These are phyloP conservation scores for Aix galericulata DNA, from an alignment of 2,113 vertebrate species.

Conservation along the genomic window DNA sequence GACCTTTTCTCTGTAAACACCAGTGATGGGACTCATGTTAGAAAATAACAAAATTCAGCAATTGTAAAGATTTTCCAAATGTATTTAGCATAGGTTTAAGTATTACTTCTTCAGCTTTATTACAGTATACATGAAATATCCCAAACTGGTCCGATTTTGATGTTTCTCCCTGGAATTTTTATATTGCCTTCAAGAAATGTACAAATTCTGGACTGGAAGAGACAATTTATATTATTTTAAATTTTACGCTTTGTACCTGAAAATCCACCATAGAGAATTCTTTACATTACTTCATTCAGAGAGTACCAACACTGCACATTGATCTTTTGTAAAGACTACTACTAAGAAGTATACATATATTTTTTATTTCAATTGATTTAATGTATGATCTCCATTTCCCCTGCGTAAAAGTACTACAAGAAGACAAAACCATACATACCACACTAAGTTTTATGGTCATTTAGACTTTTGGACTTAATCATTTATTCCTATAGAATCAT, in stretches of 20 bases:
- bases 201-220: background rate
- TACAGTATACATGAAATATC: background rate
- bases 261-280: background rate
- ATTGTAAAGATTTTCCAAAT: background rate
- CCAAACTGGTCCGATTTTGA: fast-evolving
- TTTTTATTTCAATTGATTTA: background rate
- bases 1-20: no score
- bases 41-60: background rate
- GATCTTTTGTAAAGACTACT: background rate
- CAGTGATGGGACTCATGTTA: background rate
- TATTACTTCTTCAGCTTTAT: background rate
- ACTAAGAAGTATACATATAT: background rate
- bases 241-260: background rate
- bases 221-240: background rate
- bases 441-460: background rate
- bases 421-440: background rate
- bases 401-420: background rate
- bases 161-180: background rate
- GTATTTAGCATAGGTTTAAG: background rate
- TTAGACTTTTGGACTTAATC: background rate
- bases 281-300: background rate
- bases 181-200: background rate
- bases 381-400: background rate
- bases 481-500: background rate
- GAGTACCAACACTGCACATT: background rate